A percentile compares a stretch with the other conserved stretches of the same genome.
These are phyloP conservation scores for Leucophora obtusa DNA, from an alignment of 2,888 invertebrate genomes.

Conservation along the genomic window DNA sequence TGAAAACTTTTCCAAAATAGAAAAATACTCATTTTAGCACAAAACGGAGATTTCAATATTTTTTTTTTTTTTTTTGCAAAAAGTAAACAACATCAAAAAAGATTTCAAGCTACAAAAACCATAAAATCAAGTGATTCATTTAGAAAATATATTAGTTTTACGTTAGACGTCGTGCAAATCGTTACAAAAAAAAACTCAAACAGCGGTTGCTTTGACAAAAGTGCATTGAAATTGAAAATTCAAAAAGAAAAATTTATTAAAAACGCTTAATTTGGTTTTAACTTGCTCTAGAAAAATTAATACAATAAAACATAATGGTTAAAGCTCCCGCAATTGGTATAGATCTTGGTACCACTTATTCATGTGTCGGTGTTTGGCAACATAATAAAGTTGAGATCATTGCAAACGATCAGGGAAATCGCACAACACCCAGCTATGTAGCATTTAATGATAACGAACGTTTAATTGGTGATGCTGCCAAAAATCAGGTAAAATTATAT, in stretches of 20 bases:
- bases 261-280: conserved; percentile 41
- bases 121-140: conserved; percentile 67
- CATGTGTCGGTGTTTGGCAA: conserved; percentile 91
- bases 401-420: conserved; percentile 92
- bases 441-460: conserved; percentile 92
- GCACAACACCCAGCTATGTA: conserved; percentile 92
- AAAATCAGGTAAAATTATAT: conserved; percentile 84
- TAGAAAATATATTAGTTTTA: conserved; percentile 64
- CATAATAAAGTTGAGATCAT: conserved; percentile 90
- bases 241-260: conserved; percentile 24
- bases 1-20: conserved; percentile 19
- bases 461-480: conserved; percentile 91
- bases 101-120: conserved; percentile 38
- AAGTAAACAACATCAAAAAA: conserved; percentile 21
- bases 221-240: conserved; percentile 10
- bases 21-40: conserved; percentile 20
- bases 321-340: conserved; percentile 85
- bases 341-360: conserved; percentile 93
- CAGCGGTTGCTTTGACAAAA: conserved; percentile 25
- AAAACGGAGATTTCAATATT: conserved; percentile 24
- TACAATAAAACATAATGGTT: conserved; percentile 68
- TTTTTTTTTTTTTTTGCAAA: no score
- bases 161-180: conserved; percentile 60
- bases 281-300: conserved; percentile 32
- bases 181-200: conserved; percentile 40